phyloP scores from a whole-genome alignment of 2,797 vertebrate species.

The Typhlichthys eigenmanni region DNA sequence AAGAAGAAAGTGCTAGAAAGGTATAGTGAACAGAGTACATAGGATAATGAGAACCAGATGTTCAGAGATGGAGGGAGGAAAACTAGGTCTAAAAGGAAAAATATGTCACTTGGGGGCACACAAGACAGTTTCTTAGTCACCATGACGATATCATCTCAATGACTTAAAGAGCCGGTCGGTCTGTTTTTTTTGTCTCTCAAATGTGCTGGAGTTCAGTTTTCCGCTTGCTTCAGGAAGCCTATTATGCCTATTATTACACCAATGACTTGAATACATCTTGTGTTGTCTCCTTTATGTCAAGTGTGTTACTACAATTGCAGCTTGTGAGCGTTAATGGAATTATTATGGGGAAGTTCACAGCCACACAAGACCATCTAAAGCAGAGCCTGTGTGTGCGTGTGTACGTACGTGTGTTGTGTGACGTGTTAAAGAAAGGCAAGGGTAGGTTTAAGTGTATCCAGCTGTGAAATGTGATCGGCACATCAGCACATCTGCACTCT shows the following conservation, averaged over 20 bases:
- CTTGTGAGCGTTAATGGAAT: constrained; percentile 34
- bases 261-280: not conserved
- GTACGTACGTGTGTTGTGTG: constrained; percentile 14
- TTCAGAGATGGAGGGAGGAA: constrained; percentile 44
- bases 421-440: constrained; percentile 26
- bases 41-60: constrained; percentile 74
- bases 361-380: constrained; percentile 34
- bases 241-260: constrained; percentile 8
- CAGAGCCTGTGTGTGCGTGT: constrained; percentile 6
- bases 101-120: constrained; percentile 50
- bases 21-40: not conserved
- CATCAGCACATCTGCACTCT: constrained; percentile 75
- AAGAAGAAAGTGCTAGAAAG: constrained; percentile 36
- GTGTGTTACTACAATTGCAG: constrained; percentile 14
- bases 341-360: constrained; percentile 36
- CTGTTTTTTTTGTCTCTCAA: constrained; percentile 6
- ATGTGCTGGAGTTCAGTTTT: constrained; percentile 8
- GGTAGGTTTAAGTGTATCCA: constrained; percentile 65
- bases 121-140: constrained; percentile 45
- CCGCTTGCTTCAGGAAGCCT: constrained; percentile 4
- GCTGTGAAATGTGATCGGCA: constrained; percentile 74
- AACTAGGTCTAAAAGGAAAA: constrained; percentile 55
- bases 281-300: constrained; percentile 5
- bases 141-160: constrained; percentile 44
- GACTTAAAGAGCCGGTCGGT: constrained; percentile 30